Percentiles rank a stretch among this genome's conserved stretches.
These are phyloP conservation scores for Venustaconcha ellipsiformis DNA, from an alignment of 1,140 invertebrate species.

Conservation along the genomic window DNA sequence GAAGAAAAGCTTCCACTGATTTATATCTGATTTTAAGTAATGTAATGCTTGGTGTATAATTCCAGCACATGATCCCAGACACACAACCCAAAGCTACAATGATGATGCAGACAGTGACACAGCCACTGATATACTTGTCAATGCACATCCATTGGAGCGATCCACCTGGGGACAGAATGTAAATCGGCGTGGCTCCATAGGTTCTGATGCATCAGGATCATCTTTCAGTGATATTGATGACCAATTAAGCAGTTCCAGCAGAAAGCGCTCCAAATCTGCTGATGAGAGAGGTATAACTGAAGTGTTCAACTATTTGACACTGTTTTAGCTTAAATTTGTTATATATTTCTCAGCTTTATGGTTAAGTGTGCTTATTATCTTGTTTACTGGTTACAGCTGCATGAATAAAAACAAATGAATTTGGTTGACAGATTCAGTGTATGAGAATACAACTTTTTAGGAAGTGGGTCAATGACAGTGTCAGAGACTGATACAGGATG, in stretches of 20 bases:
- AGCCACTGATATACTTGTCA: slow-evolving; percentile 30
- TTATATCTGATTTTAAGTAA: no score
- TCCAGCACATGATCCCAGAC: not conserved
- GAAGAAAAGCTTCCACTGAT: no score
- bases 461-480: no score
- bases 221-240: slow-evolving; percentile 34
- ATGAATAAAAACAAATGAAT: no score
- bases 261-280: slow-evolving; percentile 29
- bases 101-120: slow-evolving; percentile 34
- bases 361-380: no score
- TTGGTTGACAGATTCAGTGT: no score
- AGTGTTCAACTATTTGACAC: no score
- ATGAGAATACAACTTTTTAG: no score
- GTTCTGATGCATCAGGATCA: slow-evolving; percentile 26
- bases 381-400: no score
- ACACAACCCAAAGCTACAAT: not conserved
- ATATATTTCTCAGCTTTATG: no score
- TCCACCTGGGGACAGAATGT: slow-evolving; percentile 9
- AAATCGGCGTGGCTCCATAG: slow-evolving; percentile 16
- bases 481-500: no score
- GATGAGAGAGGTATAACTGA: slow-evolving; percentile 17
- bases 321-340: no score
- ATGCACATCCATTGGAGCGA: slow-evolving; percentile 8
- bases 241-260: slow-evolving; percentile 16
- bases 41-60: not conserved